A percentile compares a stretch with the other conserved stretches of the same genome.
phyloP scores from a whole-genome alignment of 1,140 invertebrate genomes.

The Euwallacea similis region DNA sequence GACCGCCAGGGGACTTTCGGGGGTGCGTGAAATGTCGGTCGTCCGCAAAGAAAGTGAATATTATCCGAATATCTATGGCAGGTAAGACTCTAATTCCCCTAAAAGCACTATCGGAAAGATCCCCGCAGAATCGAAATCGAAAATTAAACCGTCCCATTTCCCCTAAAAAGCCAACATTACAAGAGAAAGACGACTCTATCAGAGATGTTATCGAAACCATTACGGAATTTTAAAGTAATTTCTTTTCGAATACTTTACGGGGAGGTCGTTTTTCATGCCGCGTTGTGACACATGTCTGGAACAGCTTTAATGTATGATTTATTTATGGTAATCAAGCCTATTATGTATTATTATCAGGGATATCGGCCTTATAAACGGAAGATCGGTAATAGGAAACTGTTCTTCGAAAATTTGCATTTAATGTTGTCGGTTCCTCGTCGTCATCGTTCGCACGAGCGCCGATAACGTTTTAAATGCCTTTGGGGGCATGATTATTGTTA shows the following conservation, averaged over 20 bases:
- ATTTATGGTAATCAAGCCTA: conserved; percentile 30
- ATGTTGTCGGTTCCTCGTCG: not conserved
- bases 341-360: conserved; percentile 33
- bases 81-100: no score
- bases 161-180: no score
- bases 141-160: no score
- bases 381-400: conserved; percentile 28
- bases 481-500: conserved; percentile 10
- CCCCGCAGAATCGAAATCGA: no score
- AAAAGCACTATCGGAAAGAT: no score
- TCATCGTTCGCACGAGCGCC: not conserved
- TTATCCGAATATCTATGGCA: no score
- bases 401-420: conserved; percentile 14
- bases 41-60: no score
- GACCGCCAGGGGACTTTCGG: no score
- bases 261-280: conserved; percentile 23
- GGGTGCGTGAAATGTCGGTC: no score
- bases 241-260: conserved; percentile 21
- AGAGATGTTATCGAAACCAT: conserved; percentile 31
- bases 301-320: conserved; percentile 28
- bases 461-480: conserved; percentile 11
- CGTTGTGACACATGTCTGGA: conserved; percentile 27
- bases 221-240: conserved; percentile 33
- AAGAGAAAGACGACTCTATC: conserved; percentile 19
- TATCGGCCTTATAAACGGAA: conserved; percentile 28